Percentiles rank a stretch among this genome's conserved stretches.
These are phyloP conservation scores for Spheniscus humboldti DNA, from an alignment of 2,797 vertebrate genomes.

Conservation along the genomic window DNA sequence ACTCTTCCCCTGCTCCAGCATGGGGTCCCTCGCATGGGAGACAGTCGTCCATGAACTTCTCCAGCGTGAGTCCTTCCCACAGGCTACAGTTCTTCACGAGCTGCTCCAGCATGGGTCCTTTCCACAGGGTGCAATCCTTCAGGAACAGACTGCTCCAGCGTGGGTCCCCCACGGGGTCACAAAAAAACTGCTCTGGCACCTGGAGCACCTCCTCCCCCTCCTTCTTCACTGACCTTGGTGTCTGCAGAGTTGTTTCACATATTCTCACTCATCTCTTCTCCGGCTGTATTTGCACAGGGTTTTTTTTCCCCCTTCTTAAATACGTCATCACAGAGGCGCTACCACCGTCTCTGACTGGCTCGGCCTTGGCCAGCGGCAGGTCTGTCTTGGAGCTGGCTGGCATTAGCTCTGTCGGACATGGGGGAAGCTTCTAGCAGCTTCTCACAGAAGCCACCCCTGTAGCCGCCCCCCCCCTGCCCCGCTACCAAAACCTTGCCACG, in stretches of 20 bases:
- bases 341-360: background rate
- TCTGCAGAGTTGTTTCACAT: background rate
- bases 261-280: background rate
- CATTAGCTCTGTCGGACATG: background rate
- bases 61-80: too few species aligned
- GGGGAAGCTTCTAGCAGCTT: background rate
- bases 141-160: background rate
- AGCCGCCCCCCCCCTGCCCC: background rate
- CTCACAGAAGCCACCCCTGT: background rate
- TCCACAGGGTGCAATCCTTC: too few species aligned
- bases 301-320: background rate
- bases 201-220: background rate
- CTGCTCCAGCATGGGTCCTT: background rate
- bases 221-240: background rate
- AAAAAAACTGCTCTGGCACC: too few species aligned
- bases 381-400: background rate
- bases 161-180: background rate
- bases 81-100: too few species aligned
- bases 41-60: too few species aligned
- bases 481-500: background rate
- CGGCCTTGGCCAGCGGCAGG: rapidly evolving
- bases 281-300: background rate
- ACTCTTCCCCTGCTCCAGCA: background rate
- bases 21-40: background rate
- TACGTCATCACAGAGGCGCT: background rate